Percentiles rank a stretch among this genome's conserved stretches.
phyloP scores from a whole-genome alignment of 2,113 vertebrate species.

The Lota lota region DNA sequence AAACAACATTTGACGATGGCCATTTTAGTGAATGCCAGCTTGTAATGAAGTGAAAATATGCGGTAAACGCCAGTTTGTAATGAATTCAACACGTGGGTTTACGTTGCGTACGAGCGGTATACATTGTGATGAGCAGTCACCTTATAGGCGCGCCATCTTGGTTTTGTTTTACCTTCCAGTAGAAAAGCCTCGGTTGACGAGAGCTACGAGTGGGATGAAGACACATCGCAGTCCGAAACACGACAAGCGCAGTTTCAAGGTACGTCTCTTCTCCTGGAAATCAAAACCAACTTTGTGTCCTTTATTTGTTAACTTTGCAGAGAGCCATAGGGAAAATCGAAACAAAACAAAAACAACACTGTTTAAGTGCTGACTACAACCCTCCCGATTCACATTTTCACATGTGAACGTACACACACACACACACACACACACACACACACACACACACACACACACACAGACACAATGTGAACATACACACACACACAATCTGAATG shows the following conservation, averaged over 20 bases:
- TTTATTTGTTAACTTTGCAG: not conserved
- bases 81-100: too few species aligned
- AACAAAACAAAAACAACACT: not conserved
- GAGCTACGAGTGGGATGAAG: conserved; percentile 77
- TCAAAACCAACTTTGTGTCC: not conserved
- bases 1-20: too few species aligned
- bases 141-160: too few species aligned
- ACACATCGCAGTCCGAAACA: conserved; percentile 46
- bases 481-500: too few species aligned
- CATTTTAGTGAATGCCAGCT: too few species aligned
- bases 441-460: not conserved
- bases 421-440: not conserved
- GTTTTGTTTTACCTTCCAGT: conserved; percentile 40
- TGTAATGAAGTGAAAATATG: too few species aligned
- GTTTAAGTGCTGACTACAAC: not conserved
- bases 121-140: too few species aligned
- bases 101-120: too few species aligned
- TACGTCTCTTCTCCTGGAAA: conserved; percentile 6
- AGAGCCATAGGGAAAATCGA: not conserved
- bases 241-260: conserved; percentile 33
- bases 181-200: conserved; percentile 73
- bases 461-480: too few species aligned
- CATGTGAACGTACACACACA: not conserved
- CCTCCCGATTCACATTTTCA: conserved; percentile 14
- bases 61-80: too few species aligned